Evolutionary conservation across 2,888 invertebrate species (phyloP).

Genomic region (Malthinus flaveolus): DNA sequence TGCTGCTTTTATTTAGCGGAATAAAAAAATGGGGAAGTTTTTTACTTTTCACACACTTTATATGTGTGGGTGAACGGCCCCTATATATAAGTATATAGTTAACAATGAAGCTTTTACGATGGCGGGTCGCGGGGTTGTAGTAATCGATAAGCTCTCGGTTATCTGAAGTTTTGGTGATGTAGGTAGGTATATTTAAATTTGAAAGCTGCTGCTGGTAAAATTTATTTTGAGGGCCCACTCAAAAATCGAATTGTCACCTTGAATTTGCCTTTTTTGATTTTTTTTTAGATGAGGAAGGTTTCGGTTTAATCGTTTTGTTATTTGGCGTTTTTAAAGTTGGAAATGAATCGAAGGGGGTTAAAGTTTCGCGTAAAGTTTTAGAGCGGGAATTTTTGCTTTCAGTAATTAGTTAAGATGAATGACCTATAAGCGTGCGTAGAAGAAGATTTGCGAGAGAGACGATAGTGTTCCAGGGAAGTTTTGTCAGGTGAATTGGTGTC

Average conservation of each 20-base stretch:
- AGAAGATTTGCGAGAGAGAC: slow-evolving; percentile 12
- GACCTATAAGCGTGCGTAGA: slow-evolving; percentile 25
- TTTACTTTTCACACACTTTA: background rate
- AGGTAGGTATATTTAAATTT: slow-evolving; percentile 6
- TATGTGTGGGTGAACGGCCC: slow-evolving; percentile 6
- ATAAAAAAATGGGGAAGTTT: too few species aligned
- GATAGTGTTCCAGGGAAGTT: slow-evolving; percentile 16
- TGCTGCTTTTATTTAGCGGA: too few species aligned
- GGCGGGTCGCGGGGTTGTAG: slow-evolving; percentile 6
- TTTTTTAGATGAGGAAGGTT: too few species aligned
- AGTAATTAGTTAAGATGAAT: slow-evolving; percentile 19
- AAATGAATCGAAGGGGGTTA: too few species aligned
- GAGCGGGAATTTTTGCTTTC: background rate
- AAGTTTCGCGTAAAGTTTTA: too few species aligned
- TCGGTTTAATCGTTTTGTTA: too few species aligned
- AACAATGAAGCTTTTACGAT: slow-evolving; percentile 12
- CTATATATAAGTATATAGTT: slow-evolving; percentile 6
- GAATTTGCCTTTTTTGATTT: too few species aligned
- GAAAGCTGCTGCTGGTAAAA: background rate
- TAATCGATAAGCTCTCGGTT: slow-evolving; percentile 9
- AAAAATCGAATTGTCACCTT: too few species aligned
- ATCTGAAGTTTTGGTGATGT: slow-evolving; percentile 5
- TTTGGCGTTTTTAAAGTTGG: too few species aligned
- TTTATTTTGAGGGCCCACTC: too few species aligned
- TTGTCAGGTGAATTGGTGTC: slow-evolving; percentile 29